Conservation (phyloP, 2,113 vertebrate genomes). For the Drymodes brunneopygia region DNA sequence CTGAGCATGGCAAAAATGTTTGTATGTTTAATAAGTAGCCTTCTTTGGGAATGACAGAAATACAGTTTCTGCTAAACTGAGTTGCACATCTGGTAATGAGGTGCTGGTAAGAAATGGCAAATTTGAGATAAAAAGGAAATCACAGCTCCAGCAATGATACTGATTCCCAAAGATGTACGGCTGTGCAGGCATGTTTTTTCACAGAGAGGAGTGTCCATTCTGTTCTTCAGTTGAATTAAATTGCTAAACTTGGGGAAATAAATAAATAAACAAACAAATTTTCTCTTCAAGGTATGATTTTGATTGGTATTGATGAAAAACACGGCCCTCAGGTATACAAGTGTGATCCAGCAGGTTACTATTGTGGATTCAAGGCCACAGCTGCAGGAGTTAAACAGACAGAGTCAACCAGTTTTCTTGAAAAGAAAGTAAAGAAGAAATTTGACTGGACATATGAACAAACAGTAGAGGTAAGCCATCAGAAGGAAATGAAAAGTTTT, state of each 20-base stretch:
- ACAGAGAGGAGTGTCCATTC: background rate
- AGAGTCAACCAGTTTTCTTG: conserved; percentile 97
- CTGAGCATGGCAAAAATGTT: background rate
- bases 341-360: conserved; percentile 97
- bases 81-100: background rate
- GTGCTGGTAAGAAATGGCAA: background rate
- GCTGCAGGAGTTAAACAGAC: conserved; percentile 97
- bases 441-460: conserved; percentile 96
- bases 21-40: background rate
- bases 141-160: background rate
- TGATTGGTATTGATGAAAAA: conserved; percentile 94
- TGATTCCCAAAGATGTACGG: background rate
- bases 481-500: background rate
- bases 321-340: conserved; percentile 94
- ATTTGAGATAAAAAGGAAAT: background rate
- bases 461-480: conserved; percentile 86
- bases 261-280: background rate
- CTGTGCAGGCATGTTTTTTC: background rate
- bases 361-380: conserved; percentile 98
- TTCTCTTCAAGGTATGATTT: conserved; percentile 88
- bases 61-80: background rate
- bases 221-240: background rate
- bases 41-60: background rate
- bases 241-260: background rate
- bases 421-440: conserved; percentile 99